Evolutionary conservation across 2,113 vertebrate genomes (phyloP).

Genomic region (Trematomus loennbergii): DNA sequence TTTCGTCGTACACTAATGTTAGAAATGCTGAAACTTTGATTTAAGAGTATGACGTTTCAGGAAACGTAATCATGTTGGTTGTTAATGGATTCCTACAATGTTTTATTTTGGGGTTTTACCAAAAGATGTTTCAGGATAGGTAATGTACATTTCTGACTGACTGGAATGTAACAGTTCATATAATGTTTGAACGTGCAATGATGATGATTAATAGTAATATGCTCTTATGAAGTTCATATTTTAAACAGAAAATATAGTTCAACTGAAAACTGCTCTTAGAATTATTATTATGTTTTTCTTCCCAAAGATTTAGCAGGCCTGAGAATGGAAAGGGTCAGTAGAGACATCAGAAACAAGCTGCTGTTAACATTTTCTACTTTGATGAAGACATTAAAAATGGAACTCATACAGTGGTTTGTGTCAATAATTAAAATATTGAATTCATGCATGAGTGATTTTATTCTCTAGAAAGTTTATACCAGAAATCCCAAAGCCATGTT

Average conservation of each 20-base stretch:
- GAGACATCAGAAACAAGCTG: background rate
- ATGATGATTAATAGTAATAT: background rate
- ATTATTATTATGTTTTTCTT: background rate
- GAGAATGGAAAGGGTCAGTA: background rate
- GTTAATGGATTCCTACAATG: background rate
- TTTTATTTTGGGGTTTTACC: background rate
- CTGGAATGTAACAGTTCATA: background rate
- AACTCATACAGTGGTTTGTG: background rate
- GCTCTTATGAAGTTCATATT: background rate
- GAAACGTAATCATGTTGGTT: too few relatives aligned
- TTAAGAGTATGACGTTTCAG: background rate
- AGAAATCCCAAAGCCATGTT: background rate
- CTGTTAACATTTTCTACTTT: constrained; percentile 7
- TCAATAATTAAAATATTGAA: background rate
- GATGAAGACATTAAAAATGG: constrained; percentile 3
- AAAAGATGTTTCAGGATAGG: background rate
- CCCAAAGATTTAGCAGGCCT: background rate
- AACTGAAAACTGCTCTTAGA: too few relatives aligned
- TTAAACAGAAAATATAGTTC: too few relatives aligned
- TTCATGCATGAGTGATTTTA: constrained; percentile 9
- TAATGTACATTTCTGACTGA: background rate
- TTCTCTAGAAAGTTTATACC: background rate
- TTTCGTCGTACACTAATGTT: constrained; percentile 15
- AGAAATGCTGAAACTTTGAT: background rate
- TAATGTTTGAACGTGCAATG: background rate